These are phyloP conservation scores for Lepeophtheirus nordmannii DNA, from an alignment of 2,888 invertebrate genomes.

Conservation along the genomic window DNA sequence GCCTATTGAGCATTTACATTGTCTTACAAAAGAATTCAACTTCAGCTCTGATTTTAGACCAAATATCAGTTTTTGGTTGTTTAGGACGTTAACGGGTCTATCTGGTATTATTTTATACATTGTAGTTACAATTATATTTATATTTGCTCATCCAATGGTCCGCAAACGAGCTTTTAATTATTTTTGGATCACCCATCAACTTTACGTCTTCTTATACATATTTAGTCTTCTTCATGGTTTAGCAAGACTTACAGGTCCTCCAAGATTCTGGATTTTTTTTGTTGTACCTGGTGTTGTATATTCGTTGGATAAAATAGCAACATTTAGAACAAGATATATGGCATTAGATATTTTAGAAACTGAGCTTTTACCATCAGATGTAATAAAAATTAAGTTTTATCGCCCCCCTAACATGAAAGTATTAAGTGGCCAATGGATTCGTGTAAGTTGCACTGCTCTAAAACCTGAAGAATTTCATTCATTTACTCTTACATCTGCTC, in stretches of 20 bases:
- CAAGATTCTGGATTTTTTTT: constrained; percentile 86
- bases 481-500: constrained; percentile 85
- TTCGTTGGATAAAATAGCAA: constrained; percentile 78
- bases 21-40: constrained; percentile 79
- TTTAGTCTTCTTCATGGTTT: constrained; percentile 75
- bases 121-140: constrained; percentile 84
- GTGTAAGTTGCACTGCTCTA: constrained; percentile 77
- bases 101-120: constrained; percentile 73
- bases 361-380: constrained; percentile 79
- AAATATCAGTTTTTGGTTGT: constrained; percentile 86
- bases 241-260: constrained; percentile 74
- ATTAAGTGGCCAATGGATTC: constrained; percentile 82
- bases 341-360: constrained; percentile 84
- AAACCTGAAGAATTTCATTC: constrained; percentile 81
- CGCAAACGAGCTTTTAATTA: constrained; percentile 84
- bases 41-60: constrained; percentile 87
- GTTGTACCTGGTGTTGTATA: constrained; percentile 77
- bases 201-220: constrained; percentile 70
- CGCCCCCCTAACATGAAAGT: constrained; percentile 81
- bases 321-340: constrained; percentile 72
- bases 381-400: constrained; percentile 84
- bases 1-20: constrained; percentile 74
- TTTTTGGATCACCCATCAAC: constrained; percentile 83
- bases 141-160: constrained; percentile 86
- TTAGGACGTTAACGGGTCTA: constrained; percentile 77